phyloP scores from a whole-genome alignment of 2,797 vertebrate species.

The Alosa sapidissima region DNA sequence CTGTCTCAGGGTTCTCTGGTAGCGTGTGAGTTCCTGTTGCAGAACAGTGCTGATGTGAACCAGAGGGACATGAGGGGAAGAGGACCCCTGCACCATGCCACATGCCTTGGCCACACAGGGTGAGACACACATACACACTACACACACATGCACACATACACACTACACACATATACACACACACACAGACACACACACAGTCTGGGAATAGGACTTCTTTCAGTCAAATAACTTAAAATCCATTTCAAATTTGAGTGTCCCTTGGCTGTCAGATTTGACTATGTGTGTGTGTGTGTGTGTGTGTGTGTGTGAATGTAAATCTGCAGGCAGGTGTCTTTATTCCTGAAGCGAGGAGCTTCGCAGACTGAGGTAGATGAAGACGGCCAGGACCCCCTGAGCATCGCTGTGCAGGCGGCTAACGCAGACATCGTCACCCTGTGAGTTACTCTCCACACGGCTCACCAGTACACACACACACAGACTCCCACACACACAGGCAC shows the following conservation, averaged over 20 bases:
- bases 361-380: conserved; percentile 88
- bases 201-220: too few relatives aligned
- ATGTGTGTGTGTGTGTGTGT: not conserved
- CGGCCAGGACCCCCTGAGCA: conserved; percentile 90
- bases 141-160: conserved; percentile 5
- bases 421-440: conserved; percentile 97
- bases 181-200: not conserved
- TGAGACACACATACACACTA: conserved; percentile 59
- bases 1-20: conserved; percentile 82
- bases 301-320: conserved; percentile 23
- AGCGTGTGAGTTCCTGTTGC: conserved; percentile 93
- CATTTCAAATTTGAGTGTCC: too few relatives aligned
- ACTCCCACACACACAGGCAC: not conserved
- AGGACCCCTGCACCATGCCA: conserved; percentile 92
- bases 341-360: conserved; percentile 92
- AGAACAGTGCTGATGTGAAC: conserved; percentile 96
- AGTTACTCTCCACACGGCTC: conserved; percentile 55
- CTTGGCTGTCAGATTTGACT: too few relatives aligned
- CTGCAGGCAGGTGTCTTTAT: conserved; percentile 92
- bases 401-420: conserved; percentile 92
- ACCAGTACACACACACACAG: too few relatives aligned
- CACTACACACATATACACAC: not conserved
- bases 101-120: conserved; percentile 90
- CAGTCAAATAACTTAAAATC: too few relatives aligned
- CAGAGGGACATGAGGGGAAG: conserved; percentile 88